These are phyloP conservation scores for Hydrochoerus hydrochaeris DNA, from an alignment of 2,113 vertebrate genomes.

Conservation along the genomic window DNA sequence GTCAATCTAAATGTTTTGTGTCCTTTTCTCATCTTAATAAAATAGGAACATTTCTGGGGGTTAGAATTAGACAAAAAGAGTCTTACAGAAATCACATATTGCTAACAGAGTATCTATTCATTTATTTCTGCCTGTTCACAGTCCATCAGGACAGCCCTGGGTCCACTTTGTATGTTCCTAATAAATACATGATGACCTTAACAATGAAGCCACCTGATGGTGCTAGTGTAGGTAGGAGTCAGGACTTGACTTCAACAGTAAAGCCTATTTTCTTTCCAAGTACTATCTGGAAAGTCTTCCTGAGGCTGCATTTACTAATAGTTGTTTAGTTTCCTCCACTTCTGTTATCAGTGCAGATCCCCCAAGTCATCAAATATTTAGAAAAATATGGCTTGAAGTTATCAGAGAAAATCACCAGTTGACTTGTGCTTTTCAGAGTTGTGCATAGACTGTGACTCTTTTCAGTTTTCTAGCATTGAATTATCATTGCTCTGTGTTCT, in stretches of 20 bases:
- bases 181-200: background rate
- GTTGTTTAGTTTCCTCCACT: background rate
- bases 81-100: background rate
- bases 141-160: background rate
- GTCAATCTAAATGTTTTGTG: background rate
- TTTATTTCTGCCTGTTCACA: background rate
- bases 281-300: background rate
- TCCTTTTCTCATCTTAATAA: background rate
- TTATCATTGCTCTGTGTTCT: background rate
- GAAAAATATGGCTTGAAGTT: background rate
- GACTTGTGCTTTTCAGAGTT: background rate
- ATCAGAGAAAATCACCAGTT: background rate
- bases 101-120: background rate
- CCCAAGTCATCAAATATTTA: background rate
- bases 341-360: background rate
- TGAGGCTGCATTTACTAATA: background rate
- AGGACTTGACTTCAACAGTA: background rate
- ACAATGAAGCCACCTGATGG: background rate
- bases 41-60: background rate
- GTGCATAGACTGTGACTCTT: background rate
- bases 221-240: background rate
- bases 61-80: background rate
- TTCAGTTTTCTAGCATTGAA: background rate
- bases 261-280: conserved; percentile 34
- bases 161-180: background rate